phyloP scores from a whole-genome alignment of 1,140 invertebrate genomes.

The Drosophila nannoptera region DNA sequence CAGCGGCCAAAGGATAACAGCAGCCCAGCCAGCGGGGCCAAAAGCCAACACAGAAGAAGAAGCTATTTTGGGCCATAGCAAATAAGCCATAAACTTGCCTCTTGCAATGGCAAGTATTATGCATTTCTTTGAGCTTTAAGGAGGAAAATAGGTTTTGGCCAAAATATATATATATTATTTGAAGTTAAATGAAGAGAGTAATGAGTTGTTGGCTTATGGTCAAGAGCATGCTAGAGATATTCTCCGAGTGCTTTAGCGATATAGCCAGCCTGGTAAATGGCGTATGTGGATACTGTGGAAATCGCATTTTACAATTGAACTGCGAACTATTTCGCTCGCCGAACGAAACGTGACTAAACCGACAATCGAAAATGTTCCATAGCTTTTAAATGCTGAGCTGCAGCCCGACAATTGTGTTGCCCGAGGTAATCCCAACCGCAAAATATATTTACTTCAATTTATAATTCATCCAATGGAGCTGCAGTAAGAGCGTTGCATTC shows the following conservation, averaged over 20 bases:
- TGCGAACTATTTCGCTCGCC: background rate
- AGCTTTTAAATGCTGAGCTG: conserved; percentile 14
- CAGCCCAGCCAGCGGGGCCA: conserved; percentile 1
- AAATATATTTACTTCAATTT: conserved; percentile 48
- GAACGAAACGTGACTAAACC: conserved; percentile 36
- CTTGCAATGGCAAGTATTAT: conserved; percentile 13
- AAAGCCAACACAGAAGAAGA: conserved; percentile 10
- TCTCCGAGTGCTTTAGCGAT: too few relatives aligned
- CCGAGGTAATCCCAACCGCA: conserved; percentile 38
- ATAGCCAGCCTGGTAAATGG: too few relatives aligned
- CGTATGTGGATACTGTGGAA: background rate
- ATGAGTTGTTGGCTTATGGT: too few relatives aligned
- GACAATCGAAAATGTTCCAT: conserved; percentile 29
- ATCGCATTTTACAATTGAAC: conserved; percentile 3
- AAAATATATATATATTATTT: too few relatives aligned
- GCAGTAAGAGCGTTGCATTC: background rate
- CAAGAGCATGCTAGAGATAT: too few relatives aligned
- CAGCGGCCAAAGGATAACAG: conserved; percentile 39
- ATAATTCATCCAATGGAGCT: conserved; percentile 39
- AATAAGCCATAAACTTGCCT: conserved; percentile 45
- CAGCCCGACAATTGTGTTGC: conserved; percentile 16
- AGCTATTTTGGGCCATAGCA: conserved; percentile 20
- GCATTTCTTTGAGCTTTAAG: conserved; percentile 14
- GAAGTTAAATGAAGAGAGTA: too few relatives aligned
- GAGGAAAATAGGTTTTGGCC: conserved; percentile 18